Evolutionary conservation across 92 coral and sea anemone species (phyloP).

Genomic region (Virgularia gustaviana): DNA sequence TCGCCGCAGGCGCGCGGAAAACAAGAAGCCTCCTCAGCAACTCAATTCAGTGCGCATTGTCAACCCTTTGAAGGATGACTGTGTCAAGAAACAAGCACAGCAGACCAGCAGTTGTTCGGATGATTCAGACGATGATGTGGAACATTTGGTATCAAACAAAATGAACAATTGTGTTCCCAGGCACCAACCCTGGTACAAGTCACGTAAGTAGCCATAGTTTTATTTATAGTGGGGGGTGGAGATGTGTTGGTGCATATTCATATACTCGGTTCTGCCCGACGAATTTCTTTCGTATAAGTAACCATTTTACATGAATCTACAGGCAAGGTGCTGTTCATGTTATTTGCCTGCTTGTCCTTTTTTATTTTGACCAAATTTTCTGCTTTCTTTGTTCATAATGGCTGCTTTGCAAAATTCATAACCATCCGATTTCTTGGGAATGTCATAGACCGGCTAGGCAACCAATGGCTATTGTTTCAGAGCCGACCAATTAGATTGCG

Average conservation of each 20-base stretch:
- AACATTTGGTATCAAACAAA: constrained; percentile 35
- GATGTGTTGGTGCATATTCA: no score
- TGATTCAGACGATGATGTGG: constrained; percentile 48
- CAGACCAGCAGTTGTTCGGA: constrained; percentile 50
- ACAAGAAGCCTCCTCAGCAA: constrained; percentile 30
- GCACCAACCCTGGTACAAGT: constrained; percentile 28
- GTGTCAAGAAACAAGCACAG: constrained; percentile 53
- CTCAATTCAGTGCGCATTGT: constrained; percentile 67
- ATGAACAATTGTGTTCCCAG: constrained; percentile 15
- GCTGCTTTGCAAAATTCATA: no score
- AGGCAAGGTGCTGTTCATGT: no score
- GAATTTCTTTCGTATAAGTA: no score
- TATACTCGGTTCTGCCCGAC: no score
- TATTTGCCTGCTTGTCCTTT: no score
- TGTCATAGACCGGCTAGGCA: no score
- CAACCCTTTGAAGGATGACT: constrained; percentile 77
- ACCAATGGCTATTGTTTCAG: no score
- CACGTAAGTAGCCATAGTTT: constrained; percentile 3
- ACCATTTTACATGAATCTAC: not conserved
- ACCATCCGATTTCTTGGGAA: no score
- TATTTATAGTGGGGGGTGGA: not conserved
- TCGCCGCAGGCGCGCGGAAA: constrained; percentile 45
- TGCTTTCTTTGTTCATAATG: no score
- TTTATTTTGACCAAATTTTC: no score
- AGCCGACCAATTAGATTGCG: no score